Evolutionary conservation across 2,888 invertebrate species (phyloP).

Genomic region (Andrena fulva): DNA sequence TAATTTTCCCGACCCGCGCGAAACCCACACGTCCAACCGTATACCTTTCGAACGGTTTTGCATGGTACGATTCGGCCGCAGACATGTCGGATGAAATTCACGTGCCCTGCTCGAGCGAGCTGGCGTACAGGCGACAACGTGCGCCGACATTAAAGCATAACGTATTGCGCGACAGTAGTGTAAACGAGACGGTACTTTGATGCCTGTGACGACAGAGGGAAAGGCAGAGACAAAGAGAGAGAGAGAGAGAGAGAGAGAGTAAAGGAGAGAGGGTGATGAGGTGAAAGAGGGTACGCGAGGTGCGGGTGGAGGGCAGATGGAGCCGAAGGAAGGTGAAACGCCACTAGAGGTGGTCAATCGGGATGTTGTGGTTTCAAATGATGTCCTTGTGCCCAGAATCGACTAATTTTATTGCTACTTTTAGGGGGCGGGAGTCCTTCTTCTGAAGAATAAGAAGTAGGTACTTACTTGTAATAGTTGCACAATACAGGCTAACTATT

Average conservation of each 20-base stretch:
- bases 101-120: slow-evolving; percentile 54
- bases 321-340: slow-evolving; percentile 47
- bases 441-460: neutral
- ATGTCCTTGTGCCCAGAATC: slow-evolving; percentile 27
- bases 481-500: too few relatives aligned
- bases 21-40: slow-evolving; percentile 12
- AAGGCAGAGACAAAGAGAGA: neutral
- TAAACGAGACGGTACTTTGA: slow-evolving; percentile 69
- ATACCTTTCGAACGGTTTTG: slow-evolving; percentile 26
- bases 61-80: slow-evolving; percentile 50
- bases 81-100: slow-evolving; percentile 58
- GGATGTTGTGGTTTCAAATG: neutral
- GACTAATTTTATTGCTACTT: neutral
- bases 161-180: slow-evolving; percentile 67
- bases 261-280: too few relatives aligned
- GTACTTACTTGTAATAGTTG: neutral
- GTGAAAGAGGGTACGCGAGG: too few relatives aligned
- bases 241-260: neutral
- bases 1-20: too few relatives aligned
- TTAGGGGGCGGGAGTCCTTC: neutral
- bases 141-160: slow-evolving; percentile 69
- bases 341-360: slow-evolving; percentile 24
- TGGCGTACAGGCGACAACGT: slow-evolving; percentile 60
- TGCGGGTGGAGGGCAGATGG: slow-evolving; percentile 14
- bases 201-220: slow-evolving; percentile 62